These are phyloP conservation scores for Sebastes vulpes DNA, from an alignment of 2,797 vertebrate species.

Conservation along the genomic window DNA sequence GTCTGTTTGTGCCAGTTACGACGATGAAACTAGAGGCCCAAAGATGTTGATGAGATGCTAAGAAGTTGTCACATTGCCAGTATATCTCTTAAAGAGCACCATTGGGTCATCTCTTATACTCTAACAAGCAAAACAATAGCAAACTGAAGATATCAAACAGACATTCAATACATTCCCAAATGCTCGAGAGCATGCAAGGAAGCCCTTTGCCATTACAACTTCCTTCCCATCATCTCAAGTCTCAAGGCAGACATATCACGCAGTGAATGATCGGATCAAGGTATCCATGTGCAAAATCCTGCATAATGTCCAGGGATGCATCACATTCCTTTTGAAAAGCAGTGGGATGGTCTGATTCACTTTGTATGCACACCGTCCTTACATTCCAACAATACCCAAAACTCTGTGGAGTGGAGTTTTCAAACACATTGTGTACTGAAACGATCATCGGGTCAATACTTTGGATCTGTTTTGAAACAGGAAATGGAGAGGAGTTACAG, in stretches of 20 bases:
- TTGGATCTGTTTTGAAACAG: conserved; percentile 94
- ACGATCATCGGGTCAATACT: conserved; percentile 94
- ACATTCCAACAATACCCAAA: conserved; percentile 91
- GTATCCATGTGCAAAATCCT: conserved; percentile 35
- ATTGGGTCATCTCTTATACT: conserved; percentile 29
- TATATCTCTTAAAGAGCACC: conserved; percentile 51
- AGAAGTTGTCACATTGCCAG: background rate
- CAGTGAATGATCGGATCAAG: conserved; percentile 39
- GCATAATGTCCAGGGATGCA: conserved; percentile 56
- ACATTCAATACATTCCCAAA: conserved; percentile 46
- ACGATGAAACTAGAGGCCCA: conserved; percentile 40
- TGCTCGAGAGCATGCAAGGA: conserved; percentile 63
- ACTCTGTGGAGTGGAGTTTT: conserved; percentile 87
- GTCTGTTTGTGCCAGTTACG: background rate
- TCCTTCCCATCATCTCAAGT: conserved; percentile 43
- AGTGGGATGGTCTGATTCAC: conserved; percentile 79
- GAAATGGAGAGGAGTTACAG: conserved; percentile 82
- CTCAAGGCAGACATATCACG: conserved; percentile 29
- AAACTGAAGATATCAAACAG: conserved; percentile 31
- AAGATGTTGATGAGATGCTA: background rate
- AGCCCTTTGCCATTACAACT: conserved; percentile 19
- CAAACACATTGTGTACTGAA: conserved; percentile 91
- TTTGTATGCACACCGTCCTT: conserved; percentile 88
- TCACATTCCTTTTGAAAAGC: conserved; percentile 77
- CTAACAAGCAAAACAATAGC: conserved; percentile 51